Conservation (phyloP, 2,888 invertebrate species). For the Agrotis segetum region DNA sequence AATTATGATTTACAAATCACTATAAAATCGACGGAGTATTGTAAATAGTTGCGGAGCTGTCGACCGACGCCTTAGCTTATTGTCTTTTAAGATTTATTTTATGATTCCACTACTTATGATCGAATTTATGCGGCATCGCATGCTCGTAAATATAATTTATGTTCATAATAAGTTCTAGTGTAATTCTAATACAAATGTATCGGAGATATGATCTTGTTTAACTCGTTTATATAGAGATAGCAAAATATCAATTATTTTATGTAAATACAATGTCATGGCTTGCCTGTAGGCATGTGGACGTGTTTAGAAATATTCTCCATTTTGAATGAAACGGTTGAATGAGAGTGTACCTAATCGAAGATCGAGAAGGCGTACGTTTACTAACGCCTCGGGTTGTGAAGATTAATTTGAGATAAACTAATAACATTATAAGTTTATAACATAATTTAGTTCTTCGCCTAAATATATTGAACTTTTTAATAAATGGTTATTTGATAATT, state of each 20-base stretch:
- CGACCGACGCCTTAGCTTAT: conserved; percentile 70
- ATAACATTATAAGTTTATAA: conserved; percentile 25
- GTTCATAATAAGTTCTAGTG: conserved; percentile 55
- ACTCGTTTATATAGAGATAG: conserved; percentile 53
- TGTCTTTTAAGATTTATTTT: conserved; percentile 77
- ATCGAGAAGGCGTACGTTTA: conserved; percentile 13
- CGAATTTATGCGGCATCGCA: conserved; percentile 69
- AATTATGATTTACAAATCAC: conserved; percentile 74
- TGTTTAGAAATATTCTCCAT: conserved; percentile 43
- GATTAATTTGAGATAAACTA: conserved; percentile 56
- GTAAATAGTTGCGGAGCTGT: conserved; percentile 71
- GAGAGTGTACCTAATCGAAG: conserved; percentile 11
- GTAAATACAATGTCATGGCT: conserved; percentile 57
- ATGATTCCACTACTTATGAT: conserved; percentile 68
- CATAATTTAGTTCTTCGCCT: too few relatives aligned
- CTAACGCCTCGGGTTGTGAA: conserved; percentile 20
- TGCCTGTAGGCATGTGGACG: conserved; percentile 39
- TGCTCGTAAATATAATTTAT: conserved; percentile 71
- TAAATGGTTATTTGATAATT: not conserved
- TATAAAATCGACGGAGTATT: conserved; percentile 70
- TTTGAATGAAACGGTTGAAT: conserved; percentile 39
- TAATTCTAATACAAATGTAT: conserved; percentile 56
- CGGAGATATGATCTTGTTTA: conserved; percentile 56
- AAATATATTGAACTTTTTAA: not conserved
- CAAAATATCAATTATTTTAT: conserved; percentile 62